Evolutionary conservation across 1,140 invertebrate genomes (phyloP).

Genomic region (Alviniconcha marisindica): DNA sequence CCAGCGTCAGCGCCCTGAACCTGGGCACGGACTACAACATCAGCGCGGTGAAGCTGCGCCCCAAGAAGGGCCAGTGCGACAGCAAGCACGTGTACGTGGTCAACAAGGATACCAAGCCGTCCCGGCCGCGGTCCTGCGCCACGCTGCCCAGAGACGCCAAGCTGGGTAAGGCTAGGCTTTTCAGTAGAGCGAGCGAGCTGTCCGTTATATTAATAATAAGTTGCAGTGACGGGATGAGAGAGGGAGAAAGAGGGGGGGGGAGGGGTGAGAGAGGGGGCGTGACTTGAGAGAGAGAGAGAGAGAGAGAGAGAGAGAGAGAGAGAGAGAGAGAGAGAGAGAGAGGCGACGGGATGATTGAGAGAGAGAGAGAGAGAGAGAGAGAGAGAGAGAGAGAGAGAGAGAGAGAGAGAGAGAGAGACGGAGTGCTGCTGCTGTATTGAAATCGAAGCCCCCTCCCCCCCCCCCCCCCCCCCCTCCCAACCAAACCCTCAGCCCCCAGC

Average conservation of each 20-base stretch:
- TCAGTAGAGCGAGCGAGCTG: background rate
- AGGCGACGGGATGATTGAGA: background rate
- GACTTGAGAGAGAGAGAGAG: background rate
- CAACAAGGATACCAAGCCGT: conserved; percentile 43
- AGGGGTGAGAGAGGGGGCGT: background rate
- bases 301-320: conserved; percentile 5
- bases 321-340: conserved; percentile 13
- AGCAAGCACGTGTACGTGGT: conserved; percentile 46
- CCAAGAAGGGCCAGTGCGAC: conserved; percentile 44
- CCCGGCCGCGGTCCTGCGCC: conserved; percentile 46
- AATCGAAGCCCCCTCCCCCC: too few species aligned
- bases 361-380: background rate
- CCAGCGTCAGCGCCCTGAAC: conserved; percentile 49
- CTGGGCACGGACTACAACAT: conserved; percentile 46
- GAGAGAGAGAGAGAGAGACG: too few species aligned
- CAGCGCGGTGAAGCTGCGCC: conserved; percentile 51
- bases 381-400: background rate
- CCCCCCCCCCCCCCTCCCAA: too few species aligned
- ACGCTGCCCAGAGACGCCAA: conserved; percentile 57
- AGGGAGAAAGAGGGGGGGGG: background rate
- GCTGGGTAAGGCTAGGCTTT: conserved; percentile 50
- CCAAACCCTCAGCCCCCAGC: too few species aligned
- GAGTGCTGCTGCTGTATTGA: too few species aligned
- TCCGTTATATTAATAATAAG: background rate
- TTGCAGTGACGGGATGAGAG: background rate